Base-by-base conservation (phyloP, 2,888 invertebrate genomes). In the Leptarthrus brevirostris region DNA sequence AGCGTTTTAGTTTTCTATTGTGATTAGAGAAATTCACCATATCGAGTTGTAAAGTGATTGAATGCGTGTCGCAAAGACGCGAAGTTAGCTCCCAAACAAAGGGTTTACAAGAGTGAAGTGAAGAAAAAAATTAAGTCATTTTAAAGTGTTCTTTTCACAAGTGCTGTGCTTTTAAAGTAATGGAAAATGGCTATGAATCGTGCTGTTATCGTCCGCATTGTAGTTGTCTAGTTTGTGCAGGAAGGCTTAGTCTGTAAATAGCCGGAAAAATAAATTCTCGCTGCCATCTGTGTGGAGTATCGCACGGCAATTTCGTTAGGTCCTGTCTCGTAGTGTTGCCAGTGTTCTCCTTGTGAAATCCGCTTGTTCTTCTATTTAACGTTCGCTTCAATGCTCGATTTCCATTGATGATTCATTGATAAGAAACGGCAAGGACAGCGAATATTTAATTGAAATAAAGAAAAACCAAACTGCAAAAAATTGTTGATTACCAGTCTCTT, bases 11-110 rank as follows among this genome's bases (percentile, higher is more conserved):
- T n/a, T n/a, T n/a, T n/a, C n/a, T n/a, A n/a, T n/a, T n/a, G n/a
- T n/a, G n/a, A n/a, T n/a, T n/a, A n/a, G 14, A 47, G 12, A 14
- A 14, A 47, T n/a, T 5, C 1, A 47, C 16, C 16, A 3, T 2
- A n/a, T 2, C n/a, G 5, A 2, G n/a, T 6, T 3, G 10, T 14
- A 5, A 47, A 40, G 36, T 61, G 36, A 40, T 61, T 61, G 36
- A 22, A 61, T 61, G 61, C 22, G 61, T 61, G 12, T 20, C 40
- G 22, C 22, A 34, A n/a, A 61, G 40, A 61, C 61, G 61, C 40
- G 61, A 61, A 16, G 20, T 40, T 34, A n/a, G 18, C 22, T 40
- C 47, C 16, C n/a, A 16, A 47, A 47, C 8, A 47, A 47, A 30
- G 30, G 30, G 30, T 30, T 44, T 8, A n/a, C n/a, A 8, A n/a